These are phyloP conservation scores for Zhengitettix transpicula DNA, from an alignment of 2,888 invertebrate species.

Conservation along the genomic window DNA sequence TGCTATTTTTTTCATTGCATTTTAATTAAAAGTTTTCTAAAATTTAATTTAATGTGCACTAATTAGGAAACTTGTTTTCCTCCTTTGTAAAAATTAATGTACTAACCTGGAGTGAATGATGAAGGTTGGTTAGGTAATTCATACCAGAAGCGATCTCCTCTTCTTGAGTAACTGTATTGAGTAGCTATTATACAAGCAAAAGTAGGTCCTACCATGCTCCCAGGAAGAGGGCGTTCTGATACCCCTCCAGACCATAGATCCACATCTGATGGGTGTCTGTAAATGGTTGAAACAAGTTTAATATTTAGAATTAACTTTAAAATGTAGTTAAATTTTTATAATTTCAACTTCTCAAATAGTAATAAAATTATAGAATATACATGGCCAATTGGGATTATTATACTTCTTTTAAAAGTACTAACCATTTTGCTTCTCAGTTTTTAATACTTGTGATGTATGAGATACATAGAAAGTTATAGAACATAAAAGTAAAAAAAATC, in stretches of 20 bases:
- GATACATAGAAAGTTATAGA: no score
- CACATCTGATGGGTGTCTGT: slow-evolving; percentile 72
- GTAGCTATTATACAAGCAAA: slow-evolving; percentile 88
- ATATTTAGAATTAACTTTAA: neutral
- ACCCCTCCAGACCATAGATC: slow-evolving; percentile 92
- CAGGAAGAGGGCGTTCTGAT: slow-evolving; percentile 75
- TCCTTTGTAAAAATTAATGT: neutral
- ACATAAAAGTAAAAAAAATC: no score
- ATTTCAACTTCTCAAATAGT: no score
- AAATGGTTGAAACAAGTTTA: neutral
- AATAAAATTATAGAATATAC: no score
- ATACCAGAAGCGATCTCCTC: slow-evolving; percentile 91
- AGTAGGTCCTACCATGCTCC: slow-evolving; percentile 85
- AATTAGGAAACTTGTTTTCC: neutral
- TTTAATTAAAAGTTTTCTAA: no score
- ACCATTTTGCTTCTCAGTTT: no score
- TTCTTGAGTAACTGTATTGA: slow-evolving; percentile 75
- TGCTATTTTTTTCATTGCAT: no score
- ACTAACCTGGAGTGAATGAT: slow-evolving; percentile 53
- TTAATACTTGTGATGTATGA: no score
- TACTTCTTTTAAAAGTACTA: no score
- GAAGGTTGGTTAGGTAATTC: slow-evolving; percentile 84
- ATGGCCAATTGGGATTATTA: no score
- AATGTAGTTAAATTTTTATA: neutral
- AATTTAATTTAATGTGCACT: no score